These are phyloP conservation scores for Smittia sp. DNA, from an alignment of 2,888 invertebrate genomes.

Conservation along the genomic window DNA sequence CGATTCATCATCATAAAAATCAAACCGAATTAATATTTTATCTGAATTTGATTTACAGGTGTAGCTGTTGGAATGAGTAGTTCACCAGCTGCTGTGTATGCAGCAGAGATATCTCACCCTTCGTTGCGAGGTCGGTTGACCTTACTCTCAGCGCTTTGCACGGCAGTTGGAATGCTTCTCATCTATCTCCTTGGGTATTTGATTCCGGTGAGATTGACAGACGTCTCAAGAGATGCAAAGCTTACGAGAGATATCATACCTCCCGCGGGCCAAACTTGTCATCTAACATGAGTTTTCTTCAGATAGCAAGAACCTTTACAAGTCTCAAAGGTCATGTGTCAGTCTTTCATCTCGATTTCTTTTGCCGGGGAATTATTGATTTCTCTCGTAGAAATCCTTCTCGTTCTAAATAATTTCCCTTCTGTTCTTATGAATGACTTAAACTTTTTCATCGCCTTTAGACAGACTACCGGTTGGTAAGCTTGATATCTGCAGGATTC, in stretches of 20 bases:
- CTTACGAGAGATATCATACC: conserved; percentile 45
- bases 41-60: conserved; percentile 50
- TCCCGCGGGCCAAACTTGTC: too few relatives aligned
- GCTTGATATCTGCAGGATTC: conserved; percentile 49
- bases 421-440: too few relatives aligned
- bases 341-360: too few relatives aligned
- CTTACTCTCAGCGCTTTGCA: conserved; percentile 61
- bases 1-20: conserved; percentile 42
- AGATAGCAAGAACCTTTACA: too few relatives aligned
- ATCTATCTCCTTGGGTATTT: conserved; percentile 62
- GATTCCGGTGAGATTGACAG: conserved; percentile 50
- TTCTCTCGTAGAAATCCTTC: background rate
- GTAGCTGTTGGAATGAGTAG: conserved; percentile 50
- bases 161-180: conserved; percentile 63
- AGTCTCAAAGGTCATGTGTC: too few relatives aligned
- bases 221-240: conserved; percentile 56
- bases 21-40: conserved; percentile 46
- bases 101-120: conserved; percentile 55
- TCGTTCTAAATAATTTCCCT: too few relatives aligned
- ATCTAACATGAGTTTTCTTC: too few relatives aligned
- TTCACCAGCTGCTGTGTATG: conserved; percentile 51
- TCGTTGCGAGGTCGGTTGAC: conserved; percentile 63
- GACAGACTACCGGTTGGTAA: conserved; percentile 51
- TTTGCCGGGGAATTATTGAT: too few relatives aligned
- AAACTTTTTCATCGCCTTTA: conserved; percentile 38